Percentiles rank a stretch among this genome's conserved stretches.
Evolutionary conservation across 2,888 invertebrate species (phyloP).

Genomic region (Calameuta filiformis): DNA sequence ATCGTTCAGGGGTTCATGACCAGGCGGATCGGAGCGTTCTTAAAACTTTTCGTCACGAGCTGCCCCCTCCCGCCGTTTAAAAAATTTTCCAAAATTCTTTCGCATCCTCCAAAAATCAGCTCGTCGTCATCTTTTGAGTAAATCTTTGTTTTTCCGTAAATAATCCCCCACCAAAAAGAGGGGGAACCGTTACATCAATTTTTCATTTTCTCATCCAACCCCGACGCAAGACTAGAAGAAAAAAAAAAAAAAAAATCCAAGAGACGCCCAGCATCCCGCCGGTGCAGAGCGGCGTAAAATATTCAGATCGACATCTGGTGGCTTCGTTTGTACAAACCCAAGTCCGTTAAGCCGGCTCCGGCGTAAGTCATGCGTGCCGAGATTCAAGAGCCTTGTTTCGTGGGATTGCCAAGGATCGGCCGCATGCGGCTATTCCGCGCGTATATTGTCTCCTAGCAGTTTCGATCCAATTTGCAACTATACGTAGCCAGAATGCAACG

Average conservation of each 20-base stretch:
- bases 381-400: conserved; percentile 63
- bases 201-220: background rate
- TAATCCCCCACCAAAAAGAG: background rate
- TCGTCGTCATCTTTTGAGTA: too few species aligned
- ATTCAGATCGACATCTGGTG: conserved; percentile 62
- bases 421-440: conserved; percentile 20
- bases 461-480: conserved; percentile 51
- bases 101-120: too few species aligned
- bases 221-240: background rate
- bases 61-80: accelerated
- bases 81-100: too few species aligned
- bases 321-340: conserved; percentile 59
- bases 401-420: conserved; percentile 56
- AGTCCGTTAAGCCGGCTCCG: conserved; percentile 63
- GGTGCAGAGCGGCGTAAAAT: conserved; percentile 42
- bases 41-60: conserved; percentile 20
- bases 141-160: too few species aligned
- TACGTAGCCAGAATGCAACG: too few species aligned
- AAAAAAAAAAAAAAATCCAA: too few species aligned
- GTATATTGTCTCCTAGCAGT: conserved; percentile 33
- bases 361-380: conserved; percentile 62
- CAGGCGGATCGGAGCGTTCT: too few species aligned
- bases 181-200: background rate
- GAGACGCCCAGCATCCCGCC: conserved; percentile 2
- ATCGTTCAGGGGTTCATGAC: conserved; percentile 28